Percentiles rank a stretch among this genome's conserved stretches.
phyloP scores from a whole-genome alignment of 2,797 vertebrate genomes.

The Knipowitschia caucasica region DNA sequence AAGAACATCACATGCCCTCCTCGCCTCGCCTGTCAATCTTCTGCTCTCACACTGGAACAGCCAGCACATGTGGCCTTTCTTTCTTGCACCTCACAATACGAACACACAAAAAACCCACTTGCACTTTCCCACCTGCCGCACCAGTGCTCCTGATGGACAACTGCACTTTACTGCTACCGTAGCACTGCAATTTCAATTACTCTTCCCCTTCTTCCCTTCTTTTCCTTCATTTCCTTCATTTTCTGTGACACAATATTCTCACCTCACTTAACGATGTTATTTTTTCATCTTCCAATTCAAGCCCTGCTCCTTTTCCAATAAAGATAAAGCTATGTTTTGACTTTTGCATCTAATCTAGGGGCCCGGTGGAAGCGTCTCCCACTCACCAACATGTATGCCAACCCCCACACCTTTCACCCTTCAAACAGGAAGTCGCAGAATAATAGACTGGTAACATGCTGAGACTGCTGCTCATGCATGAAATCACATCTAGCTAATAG shows the following conservation, averaged over 20 bases:
- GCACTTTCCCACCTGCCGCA: constrained; percentile 41
- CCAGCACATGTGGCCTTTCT: constrained; percentile 44
- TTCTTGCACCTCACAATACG: constrained; percentile 14
- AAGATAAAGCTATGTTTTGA: constrained; percentile 33
- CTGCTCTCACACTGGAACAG: constrained; percentile 51
- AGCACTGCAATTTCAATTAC: constrained; percentile 57
- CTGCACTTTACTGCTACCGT: constrained; percentile 16
- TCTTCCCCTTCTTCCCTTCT: constrained; percentile 2
- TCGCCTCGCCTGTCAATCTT: constrained; percentile 56
- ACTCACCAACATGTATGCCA: constrained; percentile 37
- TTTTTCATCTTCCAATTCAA: constrained; percentile 37
- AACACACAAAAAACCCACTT: constrained; percentile 26
- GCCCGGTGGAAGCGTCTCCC: no score
- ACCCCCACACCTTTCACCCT: constrained; percentile 17
- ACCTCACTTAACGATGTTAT: constrained; percentile 33
- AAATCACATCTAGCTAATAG: constrained; percentile 60
- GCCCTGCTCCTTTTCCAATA: neutral
- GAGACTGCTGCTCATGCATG: constrained; percentile 48
- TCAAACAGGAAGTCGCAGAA: constrained; percentile 17
- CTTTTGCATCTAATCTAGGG: no score
- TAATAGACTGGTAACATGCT: constrained; percentile 42
- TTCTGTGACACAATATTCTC: constrained; percentile 27
- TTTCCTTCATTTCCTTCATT: constrained; percentile 20
- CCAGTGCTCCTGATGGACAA: constrained; percentile 47
- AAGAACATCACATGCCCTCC: constrained; percentile 44